A percentile compares a stretch with the other conserved stretches of the same genome.
phyloP scores from a whole-genome alignment of 2,888 invertebrate genomes.

The Euplagia quadripunctaria region DNA sequence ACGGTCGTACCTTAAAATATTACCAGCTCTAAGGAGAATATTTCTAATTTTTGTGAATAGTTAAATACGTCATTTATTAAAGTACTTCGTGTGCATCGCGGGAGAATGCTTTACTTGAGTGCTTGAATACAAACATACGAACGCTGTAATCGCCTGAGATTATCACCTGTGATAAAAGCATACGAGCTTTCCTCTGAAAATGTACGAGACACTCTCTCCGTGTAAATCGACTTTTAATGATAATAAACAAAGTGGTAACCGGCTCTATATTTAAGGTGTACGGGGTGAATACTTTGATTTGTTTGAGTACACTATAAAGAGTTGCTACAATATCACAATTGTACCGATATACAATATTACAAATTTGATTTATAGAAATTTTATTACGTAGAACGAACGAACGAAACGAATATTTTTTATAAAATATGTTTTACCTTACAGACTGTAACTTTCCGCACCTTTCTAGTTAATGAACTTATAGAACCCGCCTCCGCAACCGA shows the following conservation, averaged over 20 bases:
- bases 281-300: neutral
- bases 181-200: constrained; percentile 4
- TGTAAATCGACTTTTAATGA: constrained; percentile 6
- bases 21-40: no score
- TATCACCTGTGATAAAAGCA: constrained; percentile 20
- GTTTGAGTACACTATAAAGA: neutral
- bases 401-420: no score
- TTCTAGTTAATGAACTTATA: no score
- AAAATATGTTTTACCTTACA: neutral
- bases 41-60: neutral
- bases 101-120: neutral
- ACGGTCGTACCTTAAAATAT: neutral
- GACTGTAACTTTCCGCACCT: neutral
- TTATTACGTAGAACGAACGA: no score
- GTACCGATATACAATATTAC: no score
- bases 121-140: constrained; percentile 4
- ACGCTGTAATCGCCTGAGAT: constrained; percentile 12
- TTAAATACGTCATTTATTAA: neutral
- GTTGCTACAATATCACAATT: no score
- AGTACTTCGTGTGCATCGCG: neutral
- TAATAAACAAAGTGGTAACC: neutral
- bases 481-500: neutral
- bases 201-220: constrained; percentile 5
- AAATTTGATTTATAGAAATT: no score
- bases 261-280: neutral